phyloP scores from a whole-genome alignment of 2,797 vertebrate genomes.

The Hafferia zeledoni region DNA sequence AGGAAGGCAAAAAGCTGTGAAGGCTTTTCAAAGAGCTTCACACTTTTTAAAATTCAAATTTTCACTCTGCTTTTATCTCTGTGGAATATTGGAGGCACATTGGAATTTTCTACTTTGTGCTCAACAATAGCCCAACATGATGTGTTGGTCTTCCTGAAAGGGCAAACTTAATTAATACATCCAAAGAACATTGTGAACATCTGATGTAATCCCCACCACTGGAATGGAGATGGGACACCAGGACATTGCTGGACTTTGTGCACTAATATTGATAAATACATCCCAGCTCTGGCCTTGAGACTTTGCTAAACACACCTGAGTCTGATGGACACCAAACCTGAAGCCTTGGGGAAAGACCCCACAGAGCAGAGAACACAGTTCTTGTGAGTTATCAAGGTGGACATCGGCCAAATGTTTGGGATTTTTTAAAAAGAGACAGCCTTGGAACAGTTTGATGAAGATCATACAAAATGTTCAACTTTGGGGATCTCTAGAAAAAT shows the following conservation, averaged over 20 bases:
- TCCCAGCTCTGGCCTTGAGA: not conserved
- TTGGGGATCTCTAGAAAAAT: not conserved
- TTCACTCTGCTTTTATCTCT: not conserved
- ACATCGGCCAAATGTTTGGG: not conserved
- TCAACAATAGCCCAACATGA: not conserved
- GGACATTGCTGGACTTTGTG: not conserved
- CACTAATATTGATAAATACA: not conserved
- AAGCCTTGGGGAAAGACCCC: not conserved
- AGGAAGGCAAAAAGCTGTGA: not conserved
- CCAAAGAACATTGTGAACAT: not conserved
- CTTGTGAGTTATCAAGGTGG: not conserved
- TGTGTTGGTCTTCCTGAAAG: not conserved
- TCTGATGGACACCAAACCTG: not conserved
- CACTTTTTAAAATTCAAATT: not conserved
- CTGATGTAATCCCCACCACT: rapidly evolving
- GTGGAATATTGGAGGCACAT: rapidly evolving
- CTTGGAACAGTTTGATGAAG: not conserved
- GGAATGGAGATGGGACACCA: not conserved
- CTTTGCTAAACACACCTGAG: not conserved
- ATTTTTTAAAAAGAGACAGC: not conserved
- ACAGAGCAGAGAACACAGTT: not conserved
- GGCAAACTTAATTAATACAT: not conserved
- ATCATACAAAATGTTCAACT: not conserved
- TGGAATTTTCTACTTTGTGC: not conserved
- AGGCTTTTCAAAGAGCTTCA: not conserved